Conservation (phyloP, 2,888 invertebrate species). For the Scelioninae gen. 1 region DNA sequence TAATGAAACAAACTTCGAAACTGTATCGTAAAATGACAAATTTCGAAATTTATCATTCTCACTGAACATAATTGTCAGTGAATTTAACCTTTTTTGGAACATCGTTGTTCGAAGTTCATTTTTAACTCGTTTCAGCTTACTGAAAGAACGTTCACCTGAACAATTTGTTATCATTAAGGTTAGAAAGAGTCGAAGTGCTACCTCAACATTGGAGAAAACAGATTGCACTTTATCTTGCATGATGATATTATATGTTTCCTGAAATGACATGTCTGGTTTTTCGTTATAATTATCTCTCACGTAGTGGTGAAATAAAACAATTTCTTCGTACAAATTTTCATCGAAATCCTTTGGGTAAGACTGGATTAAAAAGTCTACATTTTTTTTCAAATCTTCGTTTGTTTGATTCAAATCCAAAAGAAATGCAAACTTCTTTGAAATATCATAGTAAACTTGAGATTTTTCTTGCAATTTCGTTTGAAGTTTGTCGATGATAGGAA, state of each 20-base stretch:
- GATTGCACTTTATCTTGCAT: conserved; percentile 18
- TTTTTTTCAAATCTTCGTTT: conserved; percentile 4
- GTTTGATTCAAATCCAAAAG: conserved; percentile 27
- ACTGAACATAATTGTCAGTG: conserved; percentile 14
- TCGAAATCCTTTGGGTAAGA: background rate
- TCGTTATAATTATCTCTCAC: background rate
- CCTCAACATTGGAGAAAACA: conserved; percentile 33
- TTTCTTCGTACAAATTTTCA: conserved; percentile 6
- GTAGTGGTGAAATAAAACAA: background rate
- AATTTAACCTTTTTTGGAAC: background rate
- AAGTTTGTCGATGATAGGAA: conserved; percentile 27
- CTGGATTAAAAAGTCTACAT: background rate
- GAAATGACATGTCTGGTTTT: background rate
- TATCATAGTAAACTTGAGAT: conserved; percentile 13
- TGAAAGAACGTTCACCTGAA: conserved; percentile 41
- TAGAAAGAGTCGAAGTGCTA: conserved; percentile 23
- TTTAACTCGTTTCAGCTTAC: conserved; percentile 17
- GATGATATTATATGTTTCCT: conserved; percentile 11
- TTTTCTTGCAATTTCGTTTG: conserved; percentile 36
- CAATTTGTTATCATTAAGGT: conserved; percentile 38
- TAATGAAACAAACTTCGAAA: too few relatives aligned
- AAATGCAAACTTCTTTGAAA: conserved; percentile 50
- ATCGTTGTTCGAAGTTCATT: conserved; percentile 25
- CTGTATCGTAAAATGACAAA: background rate
- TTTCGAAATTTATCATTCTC: conserved; percentile 12